These are phyloP conservation scores for Omphaloscelis lunosa DNA, from an alignment of 2,888 invertebrate species.

Conservation along the genomic window DNA sequence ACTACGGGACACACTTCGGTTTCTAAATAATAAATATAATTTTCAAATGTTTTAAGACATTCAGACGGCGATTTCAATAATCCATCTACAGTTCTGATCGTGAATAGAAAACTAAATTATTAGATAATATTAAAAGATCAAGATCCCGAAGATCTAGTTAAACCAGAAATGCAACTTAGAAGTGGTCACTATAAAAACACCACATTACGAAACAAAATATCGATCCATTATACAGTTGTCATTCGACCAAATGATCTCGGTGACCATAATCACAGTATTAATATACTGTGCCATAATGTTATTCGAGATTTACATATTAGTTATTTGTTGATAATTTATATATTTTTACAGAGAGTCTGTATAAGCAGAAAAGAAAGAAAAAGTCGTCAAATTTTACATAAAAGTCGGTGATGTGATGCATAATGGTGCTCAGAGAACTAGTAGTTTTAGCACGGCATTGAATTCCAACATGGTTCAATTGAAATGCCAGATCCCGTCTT, in stretches of 20 bases:
- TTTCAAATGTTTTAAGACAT: background rate
- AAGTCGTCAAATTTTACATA: background rate
- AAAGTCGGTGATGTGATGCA: background rate
- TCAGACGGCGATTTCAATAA: conserved; percentile 11
- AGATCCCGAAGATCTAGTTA: conserved; percentile 23
- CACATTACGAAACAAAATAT: conserved; percentile 31
- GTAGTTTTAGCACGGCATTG: too few species aligned
- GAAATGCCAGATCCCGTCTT: background rate
- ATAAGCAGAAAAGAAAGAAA: background rate
- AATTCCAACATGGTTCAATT: background rate
- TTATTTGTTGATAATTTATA: background rate
- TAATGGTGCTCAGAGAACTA: background rate
- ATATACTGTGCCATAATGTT: conserved; percentile 2
- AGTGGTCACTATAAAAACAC: conserved; percentile 33
- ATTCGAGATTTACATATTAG: conserved; percentile 18
- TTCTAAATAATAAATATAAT: background rate
- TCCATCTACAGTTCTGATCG: background rate
- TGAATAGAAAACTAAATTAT: conserved; percentile 12
- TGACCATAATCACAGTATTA: conserved; percentile 2
- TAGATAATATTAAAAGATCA: conserved; percentile 21
- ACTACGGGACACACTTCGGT: background rate
- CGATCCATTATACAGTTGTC: conserved; percentile 24
- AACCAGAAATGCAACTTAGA: conserved; percentile 29
- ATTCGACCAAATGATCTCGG: conserved; percentile 14
- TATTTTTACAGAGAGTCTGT: background rate